Percentiles rank a stretch among this genome's conserved stretches.
These are phyloP conservation scores for Amblyopsis hoosieri DNA, from an alignment of 2,797 vertebrate species.

Conservation along the genomic window DNA sequence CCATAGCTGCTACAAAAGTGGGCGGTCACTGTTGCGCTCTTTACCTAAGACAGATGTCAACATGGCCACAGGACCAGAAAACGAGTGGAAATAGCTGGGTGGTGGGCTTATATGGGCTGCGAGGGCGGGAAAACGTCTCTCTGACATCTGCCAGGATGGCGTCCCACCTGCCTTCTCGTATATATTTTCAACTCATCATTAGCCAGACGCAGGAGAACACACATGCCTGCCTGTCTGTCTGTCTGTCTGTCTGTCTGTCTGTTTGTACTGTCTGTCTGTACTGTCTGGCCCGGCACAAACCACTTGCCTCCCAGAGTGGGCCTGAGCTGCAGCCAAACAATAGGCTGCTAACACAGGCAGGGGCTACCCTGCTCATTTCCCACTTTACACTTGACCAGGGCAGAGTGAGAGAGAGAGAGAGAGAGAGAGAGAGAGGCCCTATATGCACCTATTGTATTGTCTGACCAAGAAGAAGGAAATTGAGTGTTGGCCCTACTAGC, in stretches of 20 bases:
- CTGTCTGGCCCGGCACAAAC: slow-evolving; percentile 33
- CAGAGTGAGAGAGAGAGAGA: slow-evolving; percentile 23
- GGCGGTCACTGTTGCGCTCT: too few relatives aligned
- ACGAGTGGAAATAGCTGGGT: slow-evolving; percentile 4
- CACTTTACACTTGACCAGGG: neutral
- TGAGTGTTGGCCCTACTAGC: slow-evolving; percentile 1
- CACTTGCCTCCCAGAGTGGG: slow-evolving; percentile 24
- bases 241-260: too few relatives aligned
- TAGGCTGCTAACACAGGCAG: slow-evolving; percentile 65
- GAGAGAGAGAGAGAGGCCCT: too few relatives aligned
- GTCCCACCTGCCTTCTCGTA: slow-evolving; percentile 9
- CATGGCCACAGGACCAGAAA: neutral
- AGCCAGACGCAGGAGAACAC: slow-evolving; percentile 13
- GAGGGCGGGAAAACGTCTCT: neutral
- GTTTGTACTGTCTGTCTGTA: too few relatives aligned
- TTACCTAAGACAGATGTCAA: neutral
- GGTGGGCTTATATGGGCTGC: neutral
- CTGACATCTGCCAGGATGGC: slow-evolving; percentile 13
- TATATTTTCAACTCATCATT: neutral
- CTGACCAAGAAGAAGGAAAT: slow-evolving; percentile 37
- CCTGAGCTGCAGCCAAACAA: slow-evolving; percentile 48
- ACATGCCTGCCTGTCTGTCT: neutral
- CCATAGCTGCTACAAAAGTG: too few relatives aligned
- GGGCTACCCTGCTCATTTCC: slow-evolving; percentile 32
- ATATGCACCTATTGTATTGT: slow-evolving; percentile 51